Percentiles rank a stretch among this genome's conserved stretches.
These are phyloP conservation scores for Thinocorus orbignyianus DNA, from an alignment of 2,113 vertebrate species.

Conservation along the genomic window DNA sequence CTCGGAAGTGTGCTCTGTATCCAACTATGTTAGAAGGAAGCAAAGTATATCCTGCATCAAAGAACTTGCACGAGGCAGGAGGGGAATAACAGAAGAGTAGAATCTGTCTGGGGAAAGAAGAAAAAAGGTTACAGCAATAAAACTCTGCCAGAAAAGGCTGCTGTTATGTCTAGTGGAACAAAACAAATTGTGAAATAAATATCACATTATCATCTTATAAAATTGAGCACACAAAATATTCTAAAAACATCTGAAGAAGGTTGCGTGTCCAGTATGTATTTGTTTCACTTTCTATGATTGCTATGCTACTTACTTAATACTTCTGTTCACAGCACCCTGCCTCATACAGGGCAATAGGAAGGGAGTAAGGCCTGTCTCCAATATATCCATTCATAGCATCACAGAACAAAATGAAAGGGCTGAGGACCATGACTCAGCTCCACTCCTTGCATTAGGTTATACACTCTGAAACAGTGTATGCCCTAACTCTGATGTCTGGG, in stretches of 20 bases:
- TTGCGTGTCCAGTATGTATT: neutral
- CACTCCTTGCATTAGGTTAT: neutral
- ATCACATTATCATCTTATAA: neutral
- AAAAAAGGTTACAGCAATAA: conserved; percentile 22
- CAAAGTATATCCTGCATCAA: neutral
- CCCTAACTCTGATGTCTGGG: neutral
- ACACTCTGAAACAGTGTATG: neutral
- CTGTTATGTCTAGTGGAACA: neutral
- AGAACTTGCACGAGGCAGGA: neutral
- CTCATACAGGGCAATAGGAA: neutral
- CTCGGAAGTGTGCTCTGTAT: neutral
- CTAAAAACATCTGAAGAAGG: neutral
- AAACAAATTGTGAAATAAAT: conserved; percentile 12
- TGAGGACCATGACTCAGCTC: neutral
- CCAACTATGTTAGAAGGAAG: conserved; percentile 3
- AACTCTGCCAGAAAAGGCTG: neutral
- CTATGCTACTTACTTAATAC: neutral
- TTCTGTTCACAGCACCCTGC: neutral
- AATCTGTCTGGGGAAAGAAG: neutral
- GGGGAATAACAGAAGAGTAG: neutral
- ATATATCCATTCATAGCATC: neutral
- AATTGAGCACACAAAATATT: neutral
- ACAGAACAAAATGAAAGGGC: neutral
- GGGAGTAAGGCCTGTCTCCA: neutral
- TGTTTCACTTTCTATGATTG: neutral